These are phyloP conservation scores for Drosophila teissieri DNA, from an alignment of 1,140 invertebrate genomes.

Conservation along the genomic window DNA sequence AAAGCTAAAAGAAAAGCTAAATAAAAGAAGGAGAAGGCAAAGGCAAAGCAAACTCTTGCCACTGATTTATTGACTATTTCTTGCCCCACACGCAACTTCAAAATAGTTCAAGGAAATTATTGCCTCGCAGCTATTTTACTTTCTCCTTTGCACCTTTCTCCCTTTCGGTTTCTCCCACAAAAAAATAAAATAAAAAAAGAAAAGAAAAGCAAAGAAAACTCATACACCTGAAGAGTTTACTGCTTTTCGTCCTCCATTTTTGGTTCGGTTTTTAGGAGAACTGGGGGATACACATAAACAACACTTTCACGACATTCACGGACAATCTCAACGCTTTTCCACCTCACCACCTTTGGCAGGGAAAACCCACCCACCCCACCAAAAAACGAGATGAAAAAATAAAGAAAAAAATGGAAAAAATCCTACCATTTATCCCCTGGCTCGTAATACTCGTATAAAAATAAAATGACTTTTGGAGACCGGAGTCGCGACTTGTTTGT, in stretches of 20 bases:
- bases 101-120: conserved; percentile 54
- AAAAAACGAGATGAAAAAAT: no score
- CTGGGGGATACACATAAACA: conserved; percentile 56
- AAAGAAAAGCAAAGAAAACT: background rate
- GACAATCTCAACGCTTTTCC: conserved; percentile 24
- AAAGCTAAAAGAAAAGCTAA: no score
- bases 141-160: background rate
- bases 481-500: conserved; percentile 69
- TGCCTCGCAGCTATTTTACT: conserved; percentile 27
- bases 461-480: conserved; percentile 42
- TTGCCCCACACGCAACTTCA: conserved; percentile 30
- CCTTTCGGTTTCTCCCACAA: background rate
- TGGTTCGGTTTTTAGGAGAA: conserved; percentile 5
- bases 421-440: conserved; percentile 14
- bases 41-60: conserved; percentile 18
- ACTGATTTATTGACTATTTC: conserved; percentile 54
- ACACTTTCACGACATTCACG: conserved; percentile 61
- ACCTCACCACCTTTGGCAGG: background rate
- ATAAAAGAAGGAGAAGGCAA: background rate
- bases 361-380: conserved; percentile 2
- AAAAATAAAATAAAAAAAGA: background rate
- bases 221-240: conserved; percentile 45
- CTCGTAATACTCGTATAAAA: conserved; percentile 30
- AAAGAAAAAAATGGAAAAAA: conserved; percentile 8
- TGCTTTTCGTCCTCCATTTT: conserved; percentile 12